phyloP scores from a whole-genome alignment of 2,113 vertebrate species.

The Carollia perspicillata region DNA sequence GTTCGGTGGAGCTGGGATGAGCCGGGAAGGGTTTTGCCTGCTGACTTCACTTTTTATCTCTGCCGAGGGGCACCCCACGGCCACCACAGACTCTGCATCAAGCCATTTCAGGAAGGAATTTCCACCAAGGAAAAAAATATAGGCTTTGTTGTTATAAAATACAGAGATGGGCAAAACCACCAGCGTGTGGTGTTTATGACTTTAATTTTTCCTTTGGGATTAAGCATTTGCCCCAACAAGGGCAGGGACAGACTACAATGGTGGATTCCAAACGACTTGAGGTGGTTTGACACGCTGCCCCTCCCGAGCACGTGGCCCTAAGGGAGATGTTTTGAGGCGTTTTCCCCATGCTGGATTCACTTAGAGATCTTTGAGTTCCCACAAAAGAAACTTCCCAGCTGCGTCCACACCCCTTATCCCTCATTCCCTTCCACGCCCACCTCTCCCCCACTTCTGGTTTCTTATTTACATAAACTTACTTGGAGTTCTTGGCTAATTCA shows the following conservation, averaged over 20 bases:
- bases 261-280: not conserved
- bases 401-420: no score
- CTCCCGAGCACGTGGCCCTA: not conserved
- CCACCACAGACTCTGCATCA: not conserved
- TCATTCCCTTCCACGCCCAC: no score
- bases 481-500: not conserved
- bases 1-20: not conserved
- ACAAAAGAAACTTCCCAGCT: not conserved
- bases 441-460: not conserved
- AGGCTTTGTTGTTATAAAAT: not conserved
- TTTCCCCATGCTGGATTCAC: not conserved
- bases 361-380: not conserved
- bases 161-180: not conserved
- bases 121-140: not conserved
- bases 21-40: not conserved
- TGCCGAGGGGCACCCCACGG: not conserved
- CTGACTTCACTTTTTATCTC: not conserved
- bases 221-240: not conserved
- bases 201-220: not conserved
- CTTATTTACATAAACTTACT: not conserved
- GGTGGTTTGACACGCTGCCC: not conserved
- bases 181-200: not conserved
- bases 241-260: not conserved
- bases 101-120: constrained; percentile 22
- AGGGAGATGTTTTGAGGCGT: not conserved